phyloP scores from a whole-genome alignment of 2,113 vertebrate genomes.

The Onychorhynchus coronatus region DNA sequence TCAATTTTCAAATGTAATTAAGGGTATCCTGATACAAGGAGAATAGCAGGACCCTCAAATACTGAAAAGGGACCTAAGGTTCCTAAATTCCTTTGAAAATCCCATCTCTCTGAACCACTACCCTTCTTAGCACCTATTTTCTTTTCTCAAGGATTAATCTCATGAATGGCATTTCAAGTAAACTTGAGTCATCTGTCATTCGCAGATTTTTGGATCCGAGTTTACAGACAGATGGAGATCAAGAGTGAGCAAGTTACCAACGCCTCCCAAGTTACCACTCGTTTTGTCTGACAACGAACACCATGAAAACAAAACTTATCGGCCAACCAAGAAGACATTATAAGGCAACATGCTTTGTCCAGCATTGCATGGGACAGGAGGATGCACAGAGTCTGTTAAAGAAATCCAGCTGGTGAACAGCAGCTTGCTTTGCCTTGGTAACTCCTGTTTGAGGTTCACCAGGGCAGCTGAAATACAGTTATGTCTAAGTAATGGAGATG shows the following conservation, averaged over 20 bases:
- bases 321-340: neutral
- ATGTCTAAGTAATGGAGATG: neutral
- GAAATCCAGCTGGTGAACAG: neutral
- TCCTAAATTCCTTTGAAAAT: neutral
- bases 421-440: neutral
- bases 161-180: neutral
- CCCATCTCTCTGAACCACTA: neutral
- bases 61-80: neutral
- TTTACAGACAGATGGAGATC: neutral
- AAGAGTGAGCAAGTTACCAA: neutral
- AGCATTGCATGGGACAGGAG: neutral
- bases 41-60: neutral
- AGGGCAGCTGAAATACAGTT: neutral
- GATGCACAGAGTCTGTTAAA: neutral
- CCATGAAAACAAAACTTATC: neutral
- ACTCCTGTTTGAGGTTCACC: neutral
- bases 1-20: neutral
- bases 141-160: neutral
- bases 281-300: neutral
- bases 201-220: neutral
- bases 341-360: neutral
- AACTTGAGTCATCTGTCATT: neutral
- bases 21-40: neutral
- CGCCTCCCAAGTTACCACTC: neutral
- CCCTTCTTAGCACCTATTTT: neutral